phyloP scores from a whole-genome alignment of 2,888 invertebrate species.

The Troilus luridus region DNA sequence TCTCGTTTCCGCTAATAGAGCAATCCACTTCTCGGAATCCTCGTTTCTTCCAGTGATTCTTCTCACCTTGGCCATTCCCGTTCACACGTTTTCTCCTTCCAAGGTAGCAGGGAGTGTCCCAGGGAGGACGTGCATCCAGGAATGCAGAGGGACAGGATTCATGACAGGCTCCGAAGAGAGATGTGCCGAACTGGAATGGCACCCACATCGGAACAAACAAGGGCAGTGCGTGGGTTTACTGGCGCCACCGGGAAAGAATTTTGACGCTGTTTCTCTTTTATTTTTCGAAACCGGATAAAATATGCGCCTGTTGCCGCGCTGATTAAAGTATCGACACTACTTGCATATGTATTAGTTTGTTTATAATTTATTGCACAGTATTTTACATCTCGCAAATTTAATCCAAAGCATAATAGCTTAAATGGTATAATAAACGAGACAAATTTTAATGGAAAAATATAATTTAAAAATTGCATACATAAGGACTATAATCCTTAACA shows the following conservation, averaged over 20 bases:
- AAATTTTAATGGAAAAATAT: not conserved
- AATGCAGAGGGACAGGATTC: not conserved
- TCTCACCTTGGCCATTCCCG: not conserved
- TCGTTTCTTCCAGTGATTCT: not conserved
- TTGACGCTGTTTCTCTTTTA: not conserved
- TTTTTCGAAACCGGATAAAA: conserved; percentile 9
- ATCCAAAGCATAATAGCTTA: not conserved
- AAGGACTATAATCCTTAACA: no score
- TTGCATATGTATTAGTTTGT: not conserved
- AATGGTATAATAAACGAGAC: not conserved
- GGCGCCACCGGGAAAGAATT: not conserved
- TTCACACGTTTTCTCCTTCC: not conserved
- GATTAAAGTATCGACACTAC: not conserved
- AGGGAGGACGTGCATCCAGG: not conserved
- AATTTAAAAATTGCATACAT: no score
- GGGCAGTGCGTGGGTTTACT: not conserved
- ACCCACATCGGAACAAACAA: not conserved
- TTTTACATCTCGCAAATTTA: not conserved
- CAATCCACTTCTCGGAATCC: not conserved
- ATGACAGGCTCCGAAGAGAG: not conserved
- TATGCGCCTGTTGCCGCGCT: not conserved
- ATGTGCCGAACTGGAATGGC: not conserved
- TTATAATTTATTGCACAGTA: not conserved
- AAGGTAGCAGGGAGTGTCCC: not conserved
- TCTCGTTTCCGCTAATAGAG: not conserved